A percentile compares a stretch with the other conserved stretches of the same genome.
These are phyloP conservation scores for Conus ventricosus DNA, from an alignment of 1,140 invertebrate species.

Conservation along the genomic window DNA sequence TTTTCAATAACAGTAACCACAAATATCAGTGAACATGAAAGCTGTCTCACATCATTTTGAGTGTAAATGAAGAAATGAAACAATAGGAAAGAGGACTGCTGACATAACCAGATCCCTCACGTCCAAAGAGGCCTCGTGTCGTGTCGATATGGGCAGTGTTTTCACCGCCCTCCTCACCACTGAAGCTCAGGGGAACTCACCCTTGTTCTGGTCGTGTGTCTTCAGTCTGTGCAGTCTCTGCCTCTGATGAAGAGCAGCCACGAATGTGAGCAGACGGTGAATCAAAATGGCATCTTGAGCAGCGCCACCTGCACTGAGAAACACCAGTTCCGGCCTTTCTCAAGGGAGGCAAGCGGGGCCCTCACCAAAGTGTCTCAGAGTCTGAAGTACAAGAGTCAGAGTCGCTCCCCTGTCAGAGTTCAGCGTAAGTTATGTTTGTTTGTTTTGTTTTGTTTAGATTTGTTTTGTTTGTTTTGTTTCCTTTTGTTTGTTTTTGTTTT, in stretches of 20 bases:
- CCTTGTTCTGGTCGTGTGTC: background rate
- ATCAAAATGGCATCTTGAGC: slow-evolving; percentile 85
- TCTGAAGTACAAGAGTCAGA: slow-evolving; percentile 68
- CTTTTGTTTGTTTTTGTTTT: too few relatives aligned
- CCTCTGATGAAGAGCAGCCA: slow-evolving; percentile 86
- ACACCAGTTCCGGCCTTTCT: slow-evolving; percentile 87
- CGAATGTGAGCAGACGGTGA: slow-evolving; percentile 86
- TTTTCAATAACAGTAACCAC: too few relatives aligned
- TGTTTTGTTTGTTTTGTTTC: too few relatives aligned
- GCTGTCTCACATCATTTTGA: too few relatives aligned
- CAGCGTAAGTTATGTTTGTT: background rate
- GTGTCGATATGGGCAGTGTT: too few relatives aligned
- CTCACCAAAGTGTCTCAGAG: slow-evolving; percentile 81
- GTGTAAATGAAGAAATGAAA: too few relatives aligned
- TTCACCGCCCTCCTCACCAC: too few relatives aligned
- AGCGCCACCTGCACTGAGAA: slow-evolving; percentile 84
- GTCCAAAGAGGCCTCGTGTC: too few relatives aligned
- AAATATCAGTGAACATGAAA: too few relatives aligned
- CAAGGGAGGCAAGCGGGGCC: slow-evolving; percentile 84
- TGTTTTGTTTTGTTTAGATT: too few relatives aligned
- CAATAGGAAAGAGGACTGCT: too few relatives aligned
- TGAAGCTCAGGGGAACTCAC: background rate
- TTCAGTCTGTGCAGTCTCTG: slow-evolving; percentile 83
- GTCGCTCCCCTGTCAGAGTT: background rate
- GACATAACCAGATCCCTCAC: too few relatives aligned